These are phyloP conservation scores for Ctenodactylus gundi DNA, from an alignment of 2,113 vertebrate species.

Conservation along the genomic window DNA sequence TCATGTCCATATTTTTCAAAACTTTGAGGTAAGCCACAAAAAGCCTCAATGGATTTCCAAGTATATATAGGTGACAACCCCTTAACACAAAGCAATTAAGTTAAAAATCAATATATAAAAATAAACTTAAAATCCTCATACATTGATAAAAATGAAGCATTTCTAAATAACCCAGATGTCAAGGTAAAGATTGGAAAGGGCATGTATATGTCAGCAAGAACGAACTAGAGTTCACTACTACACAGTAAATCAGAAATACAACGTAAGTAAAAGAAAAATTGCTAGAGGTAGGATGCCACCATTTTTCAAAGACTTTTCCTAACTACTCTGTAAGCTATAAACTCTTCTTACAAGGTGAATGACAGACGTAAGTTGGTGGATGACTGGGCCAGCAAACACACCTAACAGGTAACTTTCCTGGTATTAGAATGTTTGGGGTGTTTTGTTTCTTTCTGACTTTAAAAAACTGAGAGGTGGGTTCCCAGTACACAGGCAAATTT, in stretches of 20 bases:
- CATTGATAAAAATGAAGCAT: not conserved
- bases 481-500: not conserved
- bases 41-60: not conserved
- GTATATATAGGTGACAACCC: not conserved
- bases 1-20: not conserved
- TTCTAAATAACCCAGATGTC: not conserved
- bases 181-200: constrained; percentile 7
- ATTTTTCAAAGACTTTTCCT: not conserved
- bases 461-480: not conserved
- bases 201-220: not conserved
- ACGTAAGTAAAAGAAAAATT: not conserved
- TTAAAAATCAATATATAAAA: not conserved
- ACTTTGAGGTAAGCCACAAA: not conserved
- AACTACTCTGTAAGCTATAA: not conserved
- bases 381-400: not conserved
- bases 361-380: not conserved
- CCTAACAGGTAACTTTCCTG: not conserved
- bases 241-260: not conserved
- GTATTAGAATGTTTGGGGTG: not conserved
- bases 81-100: not conserved
- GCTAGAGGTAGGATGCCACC: not conserved
- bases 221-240: not conserved
- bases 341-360: not conserved
- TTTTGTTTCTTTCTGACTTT: not conserved
- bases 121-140: not conserved